Conservation (phyloP, 2,888 invertebrate genomes). For the Leptinotarsa tumamoca region DNA sequence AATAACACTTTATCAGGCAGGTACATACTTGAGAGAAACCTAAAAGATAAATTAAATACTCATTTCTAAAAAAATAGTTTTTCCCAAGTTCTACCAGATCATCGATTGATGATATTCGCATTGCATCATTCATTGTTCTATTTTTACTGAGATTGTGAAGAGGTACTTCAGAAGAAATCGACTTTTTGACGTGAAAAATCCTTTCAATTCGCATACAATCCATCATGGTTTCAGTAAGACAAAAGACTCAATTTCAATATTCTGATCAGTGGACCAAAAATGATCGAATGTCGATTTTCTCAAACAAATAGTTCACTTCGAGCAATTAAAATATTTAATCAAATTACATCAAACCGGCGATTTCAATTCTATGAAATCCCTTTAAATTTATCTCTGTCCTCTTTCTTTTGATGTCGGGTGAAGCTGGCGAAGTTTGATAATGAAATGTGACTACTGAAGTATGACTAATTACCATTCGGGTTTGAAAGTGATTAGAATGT, state of each 20-base stretch:
- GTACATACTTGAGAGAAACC: too few species aligned
- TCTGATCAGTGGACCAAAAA: not conserved
- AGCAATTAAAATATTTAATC: constrained; percentile 42
- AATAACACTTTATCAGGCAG: too few species aligned
- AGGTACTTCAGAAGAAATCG: too few species aligned
- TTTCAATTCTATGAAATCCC: constrained; percentile 41
- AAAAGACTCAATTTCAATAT: constrained; percentile 2
- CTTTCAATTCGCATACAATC: too few species aligned
- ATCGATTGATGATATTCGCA: too few species aligned
- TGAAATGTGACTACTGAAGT: constrained; percentile 49
- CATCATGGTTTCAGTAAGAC: not conserved
- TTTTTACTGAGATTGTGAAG: too few species aligned
- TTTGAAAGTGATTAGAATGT: constrained; percentile 17
- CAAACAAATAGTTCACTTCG: constrained; percentile 38
- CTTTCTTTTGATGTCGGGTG: constrained; percentile 36
- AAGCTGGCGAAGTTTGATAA: constrained; percentile 44
- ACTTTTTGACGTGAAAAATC: too few species aligned
- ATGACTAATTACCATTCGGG: constrained; percentile 44
- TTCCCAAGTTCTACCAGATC: too few species aligned
- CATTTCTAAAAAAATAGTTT: too few species aligned
- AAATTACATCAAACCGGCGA: constrained; percentile 38
- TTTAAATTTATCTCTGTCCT: constrained; percentile 44
- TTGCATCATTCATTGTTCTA: too few species aligned
- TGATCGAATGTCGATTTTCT: constrained; percentile 25
- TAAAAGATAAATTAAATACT: too few species aligned